Base-by-base conservation (phyloP, 2,888 invertebrate species). In the Orgyia antiqua region DNA sequence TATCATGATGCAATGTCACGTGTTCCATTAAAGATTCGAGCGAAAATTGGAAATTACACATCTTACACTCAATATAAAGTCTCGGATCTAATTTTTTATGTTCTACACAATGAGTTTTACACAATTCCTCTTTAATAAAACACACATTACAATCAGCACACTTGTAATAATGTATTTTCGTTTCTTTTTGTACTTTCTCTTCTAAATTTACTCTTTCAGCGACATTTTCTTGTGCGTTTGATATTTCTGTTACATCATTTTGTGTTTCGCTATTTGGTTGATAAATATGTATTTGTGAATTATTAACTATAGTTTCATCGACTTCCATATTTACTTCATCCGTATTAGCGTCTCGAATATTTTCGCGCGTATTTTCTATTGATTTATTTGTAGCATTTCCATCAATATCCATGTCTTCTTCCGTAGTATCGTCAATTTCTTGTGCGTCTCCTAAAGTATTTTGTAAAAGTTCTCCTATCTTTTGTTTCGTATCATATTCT, bases 51-150 rank as follows among this genome's bases (percentile, higher is more conserved):
- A 74, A 47, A 2, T 61, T 52, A 27, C 77, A 77, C 0, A 75
- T 36, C 24, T 77, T 76, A 27, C 77, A 77, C 5, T 60, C 67
- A 2, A 74, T 75, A 26, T 60, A 76, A 1, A 60, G 51, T n/a
- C 54, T 69, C 0, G 64, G 40, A 5, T 75, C 61, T 2, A 76
- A 31, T 0, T 33, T 23, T 5, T 24, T 31, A 6, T 77, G 76
- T 5, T 47, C 38, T 0, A 32, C 4, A 0, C 46, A 43, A 10
- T 77, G 77, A 6, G 63, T 56, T 2, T 52, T 57, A 24, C 73
- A 75, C 2, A 53, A 40, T 0, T 30, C 43, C 2, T 55, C 56
- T 0, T 47, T 53, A 2, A 68, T 8, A 10, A 58, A 77, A 23
- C 65, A 64, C 0, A 76, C 68, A 6, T 76, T 68, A 10, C 77